Evolutionary conservation across 1,140 invertebrate genomes (phyloP).

Genomic region (Aphelinus certus): DNA sequence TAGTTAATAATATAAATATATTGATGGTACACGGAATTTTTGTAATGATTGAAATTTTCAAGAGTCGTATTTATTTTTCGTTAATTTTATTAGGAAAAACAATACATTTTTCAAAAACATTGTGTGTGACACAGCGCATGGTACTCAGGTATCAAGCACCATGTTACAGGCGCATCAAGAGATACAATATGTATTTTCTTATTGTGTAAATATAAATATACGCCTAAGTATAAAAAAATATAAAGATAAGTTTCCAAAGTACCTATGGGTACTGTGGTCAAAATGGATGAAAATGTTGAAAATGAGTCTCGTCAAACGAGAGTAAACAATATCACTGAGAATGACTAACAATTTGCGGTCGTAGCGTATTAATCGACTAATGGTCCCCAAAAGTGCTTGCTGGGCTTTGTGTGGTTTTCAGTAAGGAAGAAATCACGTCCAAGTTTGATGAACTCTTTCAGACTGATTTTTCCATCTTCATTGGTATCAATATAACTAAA

Average conservation of each 20-base stretch:
- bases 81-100: constrained; percentile 39
- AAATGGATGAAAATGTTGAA: constrained; percentile 20
- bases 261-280: constrained; percentile 12
- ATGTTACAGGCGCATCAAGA: constrained; percentile 5
- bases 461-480: constrained; percentile 77
- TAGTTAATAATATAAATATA: too few species aligned
- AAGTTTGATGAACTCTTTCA: constrained; percentile 81
- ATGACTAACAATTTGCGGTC: constrained; percentile 15
- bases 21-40: too few species aligned
- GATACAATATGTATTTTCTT: constrained; percentile 27
- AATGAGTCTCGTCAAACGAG: constrained; percentile 15
- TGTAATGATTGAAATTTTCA: too few species aligned
- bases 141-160: constrained; percentile 15
- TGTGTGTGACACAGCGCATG: constrained; percentile 7
- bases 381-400: constrained; percentile 87
- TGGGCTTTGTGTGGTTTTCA: constrained; percentile 78
- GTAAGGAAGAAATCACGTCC: constrained; percentile 82
- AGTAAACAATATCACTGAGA: constrained; percentile 31
- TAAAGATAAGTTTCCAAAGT: constrained; percentile 33
- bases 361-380: constrained; percentile 64
- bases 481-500: constrained; percentile 82
- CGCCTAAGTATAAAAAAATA: constrained; percentile 37
- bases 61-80: not conserved
- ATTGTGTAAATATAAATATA: constrained; percentile 38
- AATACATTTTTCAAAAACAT: constrained; percentile 29